Evolutionary conservation across 2,797 vertebrate genomes (phyloP), one percentile per base, ranked within the genome.

Genomic region (Cottoperca gobio): DNA sequence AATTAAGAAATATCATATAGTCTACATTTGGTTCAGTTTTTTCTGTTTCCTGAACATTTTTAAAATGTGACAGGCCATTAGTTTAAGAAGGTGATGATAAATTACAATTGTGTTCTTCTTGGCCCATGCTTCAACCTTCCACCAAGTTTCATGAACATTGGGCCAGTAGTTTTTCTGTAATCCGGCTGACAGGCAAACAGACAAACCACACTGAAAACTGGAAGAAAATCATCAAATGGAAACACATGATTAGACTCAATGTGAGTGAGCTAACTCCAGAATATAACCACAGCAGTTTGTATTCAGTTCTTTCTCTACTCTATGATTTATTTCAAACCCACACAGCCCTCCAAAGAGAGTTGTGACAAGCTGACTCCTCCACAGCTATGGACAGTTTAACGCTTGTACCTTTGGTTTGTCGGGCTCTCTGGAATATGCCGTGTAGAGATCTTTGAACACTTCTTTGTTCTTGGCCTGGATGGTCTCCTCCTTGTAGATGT

Each of bases 401-500:
- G 4, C 13, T 39, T 28, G 52, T 91, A 99, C 98, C 98, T 99
- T 99, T 97, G 98, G 97, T 96, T 96, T 98, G 84, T 96, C 97
- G 0, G 98, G 98, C 80, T 99, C 98, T 93, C 98, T 95, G 79
- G 98, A 99, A 86, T 99, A 99, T 59, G 97, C 98, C 0, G 98
- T 95, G 89, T 96, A 97, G 70, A 99, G 95, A 83, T 99, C 97
- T 92, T 96, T 94, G 94, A 99, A 99, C 88, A 97, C 96, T 0
- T 95, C 95, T 67, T 96, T 97, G 93, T 94, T 96, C 94, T 96
- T 97, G 88, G 97, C 97, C 89, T 97, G 95, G 46, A 97, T 93
- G 1, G 97, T 96, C 91, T 99, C 98, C 64, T 99, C 97, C 84
- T 94, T 96, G 93, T 99, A 99, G 89, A 99, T 99, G 92, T 99